These are phyloP conservation scores for Nymphalis io DNA, from an alignment of 1,140 invertebrate genomes.

Conservation along the genomic window DNA sequence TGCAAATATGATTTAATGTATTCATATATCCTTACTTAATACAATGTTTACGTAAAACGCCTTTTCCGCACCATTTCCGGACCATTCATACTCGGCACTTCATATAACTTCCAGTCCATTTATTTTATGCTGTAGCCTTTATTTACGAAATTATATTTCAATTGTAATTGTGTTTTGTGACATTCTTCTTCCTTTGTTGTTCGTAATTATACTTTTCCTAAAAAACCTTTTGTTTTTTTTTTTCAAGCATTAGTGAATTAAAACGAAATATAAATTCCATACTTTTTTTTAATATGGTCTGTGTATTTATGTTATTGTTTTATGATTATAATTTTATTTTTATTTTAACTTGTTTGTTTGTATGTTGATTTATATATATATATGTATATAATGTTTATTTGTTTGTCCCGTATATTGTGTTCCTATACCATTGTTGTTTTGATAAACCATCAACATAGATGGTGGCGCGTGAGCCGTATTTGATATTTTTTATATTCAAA, in stretches of 20 bases:
- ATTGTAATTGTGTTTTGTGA: conserved; percentile 14
- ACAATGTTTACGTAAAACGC: conserved; percentile 6
- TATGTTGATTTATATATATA: no score
- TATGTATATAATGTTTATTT: no score
- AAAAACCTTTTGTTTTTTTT: not conserved
- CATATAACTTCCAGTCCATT: conserved; percentile 28
- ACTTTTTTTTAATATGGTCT: no score
- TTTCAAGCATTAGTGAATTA: conserved; percentile 3
- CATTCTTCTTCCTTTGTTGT: conserved; percentile 1
- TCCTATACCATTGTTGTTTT: no score
- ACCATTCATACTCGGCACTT: not conserved
- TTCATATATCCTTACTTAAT: not conserved
- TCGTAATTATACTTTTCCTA: not conserved
- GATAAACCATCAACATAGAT: no score
- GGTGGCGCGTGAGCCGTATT: no score
- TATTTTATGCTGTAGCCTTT: conserved; percentile 7
- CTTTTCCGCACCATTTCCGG: not conserved
- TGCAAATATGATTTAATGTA: not conserved
- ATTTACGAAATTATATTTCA: conserved; percentile 14
- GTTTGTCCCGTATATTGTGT: no score
- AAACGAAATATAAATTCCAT: not conserved
- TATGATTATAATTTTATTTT: no score
- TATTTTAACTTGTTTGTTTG: no score
- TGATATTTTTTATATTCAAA: no score
- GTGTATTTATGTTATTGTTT: no score